Conservation (phyloP, 2,888 invertebrate species). For the Dicyrtoma fusca region DNA sequence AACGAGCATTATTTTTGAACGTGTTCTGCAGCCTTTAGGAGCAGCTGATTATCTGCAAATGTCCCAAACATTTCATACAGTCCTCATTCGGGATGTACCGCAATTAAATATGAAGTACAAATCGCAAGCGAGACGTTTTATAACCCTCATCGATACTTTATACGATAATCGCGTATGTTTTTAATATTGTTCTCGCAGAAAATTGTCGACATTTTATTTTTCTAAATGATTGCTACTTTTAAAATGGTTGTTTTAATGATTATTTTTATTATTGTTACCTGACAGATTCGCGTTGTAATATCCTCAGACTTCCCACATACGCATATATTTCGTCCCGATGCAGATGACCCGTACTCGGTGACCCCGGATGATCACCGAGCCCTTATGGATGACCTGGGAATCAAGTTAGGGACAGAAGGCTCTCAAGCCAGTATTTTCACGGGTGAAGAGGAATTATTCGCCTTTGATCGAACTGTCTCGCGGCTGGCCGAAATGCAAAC, state of each 20-base stretch:
- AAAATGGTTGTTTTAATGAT: too few relatives aligned
- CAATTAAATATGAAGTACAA: slow-evolving; percentile 75
- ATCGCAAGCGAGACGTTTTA: slow-evolving; percentile 91
- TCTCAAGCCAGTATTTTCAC: slow-evolving; percentile 89
- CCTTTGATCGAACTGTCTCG: slow-evolving; percentile 91
- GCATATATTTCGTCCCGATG: slow-evolving; percentile 67
- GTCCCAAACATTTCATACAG: slow-evolving; percentile 91
- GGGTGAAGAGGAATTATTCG: slow-evolving; percentile 97
- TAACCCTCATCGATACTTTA: slow-evolving; percentile 93
- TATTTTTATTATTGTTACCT: too few relatives aligned
- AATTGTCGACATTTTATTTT: slow-evolving; percentile 17
- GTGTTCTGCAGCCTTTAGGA: slow-evolving; percentile 74
- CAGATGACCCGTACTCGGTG: slow-evolving; percentile 58
- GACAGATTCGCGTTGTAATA: slow-evolving; percentile 75
- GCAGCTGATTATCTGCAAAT: slow-evolving; percentile 94
- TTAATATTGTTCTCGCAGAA: slow-evolving; percentile 21
- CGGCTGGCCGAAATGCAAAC: slow-evolving; percentile 96
- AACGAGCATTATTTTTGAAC: slow-evolving; percentile 33
- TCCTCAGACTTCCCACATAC: slow-evolving; percentile 78
- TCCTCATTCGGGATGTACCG: slow-evolving; percentile 88
- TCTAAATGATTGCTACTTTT: background rate
- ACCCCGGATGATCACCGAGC: slow-evolving; percentile 74
- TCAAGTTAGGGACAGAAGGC: slow-evolving; percentile 69
- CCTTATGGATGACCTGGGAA: slow-evolving; percentile 94
- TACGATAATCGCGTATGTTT: slow-evolving; percentile 82